Evolutionary conservation across 1,140 invertebrate genomes (phyloP), one percentile per base, ranked within the genome.

Genomic region (Formica selysi): DNA sequence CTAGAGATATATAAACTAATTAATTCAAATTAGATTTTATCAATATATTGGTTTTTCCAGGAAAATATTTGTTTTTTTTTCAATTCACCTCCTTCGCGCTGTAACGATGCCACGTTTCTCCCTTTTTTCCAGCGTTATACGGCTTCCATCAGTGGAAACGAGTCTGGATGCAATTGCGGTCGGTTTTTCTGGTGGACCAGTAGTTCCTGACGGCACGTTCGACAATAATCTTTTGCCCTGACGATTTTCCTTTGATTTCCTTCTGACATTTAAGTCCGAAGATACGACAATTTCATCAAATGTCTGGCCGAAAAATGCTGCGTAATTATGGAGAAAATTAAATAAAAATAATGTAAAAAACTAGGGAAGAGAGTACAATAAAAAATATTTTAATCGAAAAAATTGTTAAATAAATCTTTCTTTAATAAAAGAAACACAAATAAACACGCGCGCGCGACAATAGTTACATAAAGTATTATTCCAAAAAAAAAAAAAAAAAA

Each of bases 271-370:
- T 80, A 95, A 88, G 88, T 95, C 93, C 70, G 94, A 95, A 65
- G 94, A 94, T 65, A 95, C 95, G 29, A 95, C 91, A 71, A 95
- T 94, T 92, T 95, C 95, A 68, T 94, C 94, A 70, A 95, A 95
- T 32, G 93, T 89, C 85, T 94, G 94, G 81, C 95, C 94, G 76
- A 92, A 87, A 88, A 91, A 79, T 57, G 91, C 94, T 95, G 70
- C n/a, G 80, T 22, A 19, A 85, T 76, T 68, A 83, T 22, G 44
- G 67, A 65, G 5, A 73, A 61, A 67, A 51, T 67, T 10, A 73
- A 81, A 41, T 19, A 48, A 51, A 26, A 44, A 74, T 44, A 41
- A 16, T 76, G 65, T 48, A 62, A 67, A 22, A 62, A 32, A 48
- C 36, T 80, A 29, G 6, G 41, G 0, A 29, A 38, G 5, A 11